Conservation (phyloP, 1,140 invertebrate species). For the Hyphantria cunea region DNA sequence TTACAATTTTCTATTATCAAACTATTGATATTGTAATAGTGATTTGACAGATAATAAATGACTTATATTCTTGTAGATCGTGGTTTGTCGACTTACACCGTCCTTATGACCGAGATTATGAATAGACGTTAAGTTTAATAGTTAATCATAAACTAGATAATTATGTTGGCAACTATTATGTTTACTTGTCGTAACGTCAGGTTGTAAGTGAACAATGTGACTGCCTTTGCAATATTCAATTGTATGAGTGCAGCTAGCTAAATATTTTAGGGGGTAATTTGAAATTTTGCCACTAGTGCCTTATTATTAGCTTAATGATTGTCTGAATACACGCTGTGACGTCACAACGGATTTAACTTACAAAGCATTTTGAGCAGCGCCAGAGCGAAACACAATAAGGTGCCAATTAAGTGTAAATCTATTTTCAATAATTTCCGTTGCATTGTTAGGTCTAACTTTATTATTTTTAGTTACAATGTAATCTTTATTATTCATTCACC, state of each 20-base stretch:
- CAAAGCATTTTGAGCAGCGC: constrained; percentile 3
- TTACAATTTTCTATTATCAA: constrained; percentile 66
- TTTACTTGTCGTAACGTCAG: constrained; percentile 56
- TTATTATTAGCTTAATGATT: constrained; percentile 13
- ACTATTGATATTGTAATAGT: constrained; percentile 60
- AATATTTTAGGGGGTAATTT: constrained; percentile 24
- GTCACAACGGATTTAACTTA: constrained; percentile 7
- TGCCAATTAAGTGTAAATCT: constrained; percentile 41
- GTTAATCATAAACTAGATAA: constrained; percentile 64
- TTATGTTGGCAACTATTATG: constrained; percentile 73
- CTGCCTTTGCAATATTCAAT: constrained; percentile 25
- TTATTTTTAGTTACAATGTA: constrained; percentile 21
- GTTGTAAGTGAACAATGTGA: constrained; percentile 44
- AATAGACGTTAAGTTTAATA: constrained; percentile 67
- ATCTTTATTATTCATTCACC: constrained; percentile 10
- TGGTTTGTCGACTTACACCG: constrained; percentile 79
- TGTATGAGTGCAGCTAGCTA: constrained; percentile 54
- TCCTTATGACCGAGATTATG: constrained; percentile 80
- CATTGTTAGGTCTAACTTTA: constrained; percentile 29
- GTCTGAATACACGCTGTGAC: constrained; percentile 2
- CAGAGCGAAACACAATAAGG: constrained; percentile 15
- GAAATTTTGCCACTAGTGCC: constrained; percentile 27
- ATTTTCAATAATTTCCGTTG: constrained; percentile 27
- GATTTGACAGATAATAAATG: constrained; percentile 63
- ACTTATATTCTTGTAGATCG: constrained; percentile 67